Base-by-base conservation (phyloP, 2,113 vertebrate species). In the Acrocephalus arundinaceus region DNA sequence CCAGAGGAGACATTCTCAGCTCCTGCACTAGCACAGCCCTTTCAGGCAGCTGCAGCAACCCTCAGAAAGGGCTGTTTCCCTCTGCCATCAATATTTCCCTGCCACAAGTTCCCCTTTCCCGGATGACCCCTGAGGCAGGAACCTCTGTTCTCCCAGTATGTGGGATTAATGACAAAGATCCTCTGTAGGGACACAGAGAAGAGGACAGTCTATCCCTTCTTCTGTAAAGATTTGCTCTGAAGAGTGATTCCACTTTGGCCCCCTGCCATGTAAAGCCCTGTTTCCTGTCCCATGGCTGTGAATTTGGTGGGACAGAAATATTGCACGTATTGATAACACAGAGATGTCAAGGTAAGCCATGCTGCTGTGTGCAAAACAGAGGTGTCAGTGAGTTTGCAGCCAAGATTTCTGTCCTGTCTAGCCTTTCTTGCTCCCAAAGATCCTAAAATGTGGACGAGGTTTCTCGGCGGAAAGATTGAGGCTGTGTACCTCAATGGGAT, bases 241-340 rank as follows among this genome's bases (percentile, higher is more conserved):
- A 58, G 25, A 72, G 14, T 48, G 54, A 52, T 51, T 88, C 62
- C 45, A 43, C 2, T 0, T 0, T 1, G 21, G 18, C 4, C 14
- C 18, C 11, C 55, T 51, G 62, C 35, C 39, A 10, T 14, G 18
- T 72, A 45, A 82, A 49, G 4, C 23, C 18, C 67, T 24, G 2
- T 57, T 83, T 85, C 45, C 48, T 61, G 8, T 75, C 15, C 39
- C 1, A 0, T 59, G 39, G 25, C 57, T 78, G 30, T 75, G 39
- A 71, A 78, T 87, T 82, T 67, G 11, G 25, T 74, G 51, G n/a
- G 75, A 75, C 7, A 16, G 28, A 81, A 77, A 82, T 75, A 54
- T 43, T 63, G 48, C 5, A 6, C 0, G 0, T 45, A 31, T 33
- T 37, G 77, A 25, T 74, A 89, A 89, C 21, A 9, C 61, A 71